Evolutionary conservation across 2,888 invertebrate species (phyloP).

Genomic region (Synanthedon vespiformis): DNA sequence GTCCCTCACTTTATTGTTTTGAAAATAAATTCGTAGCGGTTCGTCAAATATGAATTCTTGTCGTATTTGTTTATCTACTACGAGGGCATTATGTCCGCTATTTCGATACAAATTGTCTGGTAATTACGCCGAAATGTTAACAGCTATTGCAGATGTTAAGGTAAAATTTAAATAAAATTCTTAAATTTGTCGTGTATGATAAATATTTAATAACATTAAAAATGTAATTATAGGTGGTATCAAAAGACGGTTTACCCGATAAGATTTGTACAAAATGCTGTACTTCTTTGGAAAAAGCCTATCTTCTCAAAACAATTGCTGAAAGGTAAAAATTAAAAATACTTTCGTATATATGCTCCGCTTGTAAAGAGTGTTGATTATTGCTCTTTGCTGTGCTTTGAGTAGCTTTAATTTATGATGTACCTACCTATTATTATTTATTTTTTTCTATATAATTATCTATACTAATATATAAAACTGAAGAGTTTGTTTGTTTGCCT

Average conservation of each 20-base stretch:
- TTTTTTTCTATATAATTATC: too few relatives aligned
- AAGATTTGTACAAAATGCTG: conserved; percentile 60
- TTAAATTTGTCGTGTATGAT: background rate
- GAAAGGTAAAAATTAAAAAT: conserved; percentile 37
- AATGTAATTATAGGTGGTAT: conserved; percentile 33
- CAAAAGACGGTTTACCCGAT: conserved; percentile 61
- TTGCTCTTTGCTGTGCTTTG: too few relatives aligned
- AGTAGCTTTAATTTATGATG: too few relatives aligned
- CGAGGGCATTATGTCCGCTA: conserved; percentile 53
- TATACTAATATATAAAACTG: too few relatives aligned
- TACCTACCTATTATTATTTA: too few relatives aligned
- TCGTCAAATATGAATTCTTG: conserved; percentile 46
- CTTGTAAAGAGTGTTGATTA: too few relatives aligned
- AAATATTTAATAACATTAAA: background rate
- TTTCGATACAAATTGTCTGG: conserved; percentile 61
- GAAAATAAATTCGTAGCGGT: conserved; percentile 1
- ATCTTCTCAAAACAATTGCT: conserved; percentile 57
- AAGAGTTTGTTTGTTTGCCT: too few relatives aligned
- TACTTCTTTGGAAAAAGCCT: conserved; percentile 55
- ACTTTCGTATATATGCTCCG: too few relatives aligned
- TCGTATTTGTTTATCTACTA: conserved; percentile 54
- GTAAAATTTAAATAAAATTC: conserved; percentile 18
- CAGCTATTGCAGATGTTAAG: conserved; percentile 62
- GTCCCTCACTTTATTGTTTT: conserved; percentile 17
- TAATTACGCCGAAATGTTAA: conserved; percentile 66